A percentile compares a stretch with the other conserved stretches of the same genome.
phyloP scores from a whole-genome alignment of 2,888 invertebrate genomes.

The Marasmarcha lunaedactyla region DNA sequence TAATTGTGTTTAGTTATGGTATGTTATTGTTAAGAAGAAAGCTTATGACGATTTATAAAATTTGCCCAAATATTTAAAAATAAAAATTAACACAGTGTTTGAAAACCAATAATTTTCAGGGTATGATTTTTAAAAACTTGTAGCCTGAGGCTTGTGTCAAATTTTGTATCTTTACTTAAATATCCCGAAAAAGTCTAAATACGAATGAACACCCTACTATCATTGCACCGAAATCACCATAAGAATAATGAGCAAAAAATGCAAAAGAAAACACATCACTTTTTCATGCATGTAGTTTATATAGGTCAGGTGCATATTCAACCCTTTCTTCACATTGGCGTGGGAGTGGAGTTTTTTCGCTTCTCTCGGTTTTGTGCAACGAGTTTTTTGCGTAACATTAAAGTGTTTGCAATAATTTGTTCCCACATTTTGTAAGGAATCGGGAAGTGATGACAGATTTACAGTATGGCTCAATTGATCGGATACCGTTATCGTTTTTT shows the following conservation, averaged over 20 bases:
- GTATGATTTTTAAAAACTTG: too few species aligned
- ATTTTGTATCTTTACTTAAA: too few species aligned
- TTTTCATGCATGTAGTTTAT: slow-evolving; percentile 43
- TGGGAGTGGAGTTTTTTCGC: slow-evolving; percentile 52
- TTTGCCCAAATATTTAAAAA: too few species aligned
- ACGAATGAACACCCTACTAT: slow-evolving; percentile 33
- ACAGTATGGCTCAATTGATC: slow-evolving; percentile 36
- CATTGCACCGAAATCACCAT: slow-evolving; percentile 36
- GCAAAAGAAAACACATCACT: slow-evolving; percentile 46
- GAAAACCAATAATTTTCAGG: too few species aligned
- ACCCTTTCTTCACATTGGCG: slow-evolving; percentile 68
- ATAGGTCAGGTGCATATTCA: slow-evolving; percentile 67
- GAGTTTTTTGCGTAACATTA: slow-evolving; percentile 41
- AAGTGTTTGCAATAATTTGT: slow-evolving; percentile 70
- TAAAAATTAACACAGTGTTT: too few species aligned
- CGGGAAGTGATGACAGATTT: slow-evolving; percentile 63
- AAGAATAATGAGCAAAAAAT: slow-evolving; percentile 57
- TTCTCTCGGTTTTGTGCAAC: slow-evolving; percentile 38
- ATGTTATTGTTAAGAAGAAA: too few species aligned
- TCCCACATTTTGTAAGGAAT: slow-evolving; percentile 52
- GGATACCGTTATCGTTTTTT: slow-evolving; percentile 31
- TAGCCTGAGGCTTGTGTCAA: too few species aligned
- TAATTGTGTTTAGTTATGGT: too few species aligned
- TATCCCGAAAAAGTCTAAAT: too few species aligned
- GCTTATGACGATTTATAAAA: too few species aligned